phyloP scores from a whole-genome alignment of 2,888 invertebrate genomes.

The Vandiemenella viatica region DNA sequence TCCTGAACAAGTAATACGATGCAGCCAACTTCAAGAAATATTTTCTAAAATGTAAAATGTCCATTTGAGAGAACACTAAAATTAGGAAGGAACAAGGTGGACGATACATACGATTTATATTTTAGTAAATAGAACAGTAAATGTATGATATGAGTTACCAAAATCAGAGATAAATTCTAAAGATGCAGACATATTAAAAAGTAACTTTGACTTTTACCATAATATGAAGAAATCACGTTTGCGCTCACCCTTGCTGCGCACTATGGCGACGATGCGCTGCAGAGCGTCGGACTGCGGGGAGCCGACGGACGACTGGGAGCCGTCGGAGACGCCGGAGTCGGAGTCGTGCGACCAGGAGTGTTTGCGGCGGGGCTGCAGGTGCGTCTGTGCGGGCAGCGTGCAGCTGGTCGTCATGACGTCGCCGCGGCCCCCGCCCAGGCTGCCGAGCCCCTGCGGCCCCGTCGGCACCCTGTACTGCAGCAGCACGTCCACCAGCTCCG shows the following conservation, averaged over 20 bases:
- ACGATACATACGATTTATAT: no score
- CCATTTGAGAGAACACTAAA: no score
- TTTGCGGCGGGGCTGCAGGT: conserved; percentile 50
- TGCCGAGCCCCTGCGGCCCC: not conserved
- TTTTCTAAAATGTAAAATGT: no score
- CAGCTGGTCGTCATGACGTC: conserved; percentile 58
- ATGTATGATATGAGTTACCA: no score
- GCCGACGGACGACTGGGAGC: conserved; percentile 15
- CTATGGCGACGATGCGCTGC: conserved; percentile 74
- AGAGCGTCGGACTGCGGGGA: conserved; percentile 54
- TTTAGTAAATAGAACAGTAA: no score
- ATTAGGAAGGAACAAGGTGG: no score
- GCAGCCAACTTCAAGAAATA: no score
- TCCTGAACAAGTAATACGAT: no score
- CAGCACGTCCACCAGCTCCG: conserved; percentile 51
- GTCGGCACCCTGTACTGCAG: conserved; percentile 42
- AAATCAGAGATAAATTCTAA: no score
- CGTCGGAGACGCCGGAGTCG: conserved; percentile 26
- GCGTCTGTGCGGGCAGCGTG: conserved; percentile 47
- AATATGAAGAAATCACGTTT: no score
- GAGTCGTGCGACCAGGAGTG: conserved; percentile 45
- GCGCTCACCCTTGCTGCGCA: conserved; percentile 56
- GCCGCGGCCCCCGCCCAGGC: not conserved
- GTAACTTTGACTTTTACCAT: no score
- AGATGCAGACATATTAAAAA: no score